Conservation (phyloP, 2,113 vertebrate genomes). For the Clupea harengus region DNA sequence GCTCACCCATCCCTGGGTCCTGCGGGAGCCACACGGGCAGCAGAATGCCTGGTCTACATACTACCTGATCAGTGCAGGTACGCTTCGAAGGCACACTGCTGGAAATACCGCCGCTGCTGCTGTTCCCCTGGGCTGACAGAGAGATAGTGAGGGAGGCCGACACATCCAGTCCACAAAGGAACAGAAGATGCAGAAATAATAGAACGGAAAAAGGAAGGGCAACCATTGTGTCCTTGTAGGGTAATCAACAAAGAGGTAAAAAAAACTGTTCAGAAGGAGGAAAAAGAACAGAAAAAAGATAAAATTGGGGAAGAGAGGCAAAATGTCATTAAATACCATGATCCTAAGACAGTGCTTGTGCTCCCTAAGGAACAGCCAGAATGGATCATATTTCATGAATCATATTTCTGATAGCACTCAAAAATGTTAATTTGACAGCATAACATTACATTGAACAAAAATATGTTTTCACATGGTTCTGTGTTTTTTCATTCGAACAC, state of each 20-base stretch:
- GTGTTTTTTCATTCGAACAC: too few species aligned
- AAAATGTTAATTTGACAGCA: too few species aligned
- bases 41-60: constrained; percentile 79
- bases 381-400: too few species aligned
- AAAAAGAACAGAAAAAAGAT: background rate
- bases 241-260: background rate
- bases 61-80: constrained; percentile 65
- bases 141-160: background rate
- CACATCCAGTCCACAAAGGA: background rate
- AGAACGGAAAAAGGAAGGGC: background rate
- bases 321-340: too few species aligned
- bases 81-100: constrained; percentile 35
- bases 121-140: background rate
- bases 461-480: too few species aligned
- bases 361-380: too few species aligned
- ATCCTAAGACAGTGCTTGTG: too few species aligned
- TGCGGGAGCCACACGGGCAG: constrained; percentile 88
- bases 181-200: background rate
- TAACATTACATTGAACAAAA: too few species aligned
- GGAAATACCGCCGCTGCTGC: constrained; percentile 28
- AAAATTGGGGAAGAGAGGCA: background rate
- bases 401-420: too few species aligned
- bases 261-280: background rate
- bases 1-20: constrained; percentile 79
- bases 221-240: background rate